phyloP scores from a whole-genome alignment of 2,888 invertebrate species.

The Brachyopa scutellaris region DNA sequence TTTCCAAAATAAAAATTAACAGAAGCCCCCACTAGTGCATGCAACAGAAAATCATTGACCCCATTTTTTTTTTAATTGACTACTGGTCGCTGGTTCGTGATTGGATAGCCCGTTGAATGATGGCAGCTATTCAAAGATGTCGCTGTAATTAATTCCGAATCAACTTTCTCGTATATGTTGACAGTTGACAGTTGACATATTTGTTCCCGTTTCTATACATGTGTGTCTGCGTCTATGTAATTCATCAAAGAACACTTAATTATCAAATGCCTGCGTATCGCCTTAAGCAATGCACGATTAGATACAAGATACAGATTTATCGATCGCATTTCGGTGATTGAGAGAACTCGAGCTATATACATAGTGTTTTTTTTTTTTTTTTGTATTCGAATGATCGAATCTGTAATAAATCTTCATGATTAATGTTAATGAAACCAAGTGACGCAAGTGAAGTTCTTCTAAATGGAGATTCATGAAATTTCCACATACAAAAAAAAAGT shows the following conservation, averaged over 20 bases:
- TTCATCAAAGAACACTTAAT: constrained; percentile 17
- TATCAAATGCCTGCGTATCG: constrained; percentile 10
- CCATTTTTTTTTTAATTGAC: constrained; percentile 15
- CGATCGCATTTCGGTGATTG: constrained; percentile 17
- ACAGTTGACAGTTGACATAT: constrained; percentile 19
- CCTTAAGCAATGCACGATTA: background rate
- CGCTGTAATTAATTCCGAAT: constrained; percentile 37
- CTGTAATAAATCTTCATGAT: constrained; percentile 55
- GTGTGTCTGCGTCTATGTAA: no score
- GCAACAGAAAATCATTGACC: constrained; percentile 3
- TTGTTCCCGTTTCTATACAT: background rate
- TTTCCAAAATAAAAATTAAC: background rate
- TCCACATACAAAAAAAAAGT: background rate
- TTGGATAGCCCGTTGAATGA: constrained; percentile 11
- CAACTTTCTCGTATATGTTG: constrained; percentile 44
- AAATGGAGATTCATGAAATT: constrained; percentile 11
- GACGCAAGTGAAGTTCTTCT: constrained; percentile 14
- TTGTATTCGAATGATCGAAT: constrained; percentile 30
- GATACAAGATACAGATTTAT: constrained; percentile 32
- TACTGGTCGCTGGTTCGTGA: constrained; percentile 15
- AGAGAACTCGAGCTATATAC: constrained; percentile 12
- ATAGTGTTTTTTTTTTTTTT: constrained; percentile 9
- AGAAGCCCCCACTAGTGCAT: background rate
- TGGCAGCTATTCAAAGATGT: constrained; percentile 1
- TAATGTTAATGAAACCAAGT: constrained; percentile 4